A percentile compares a stretch with the other conserved stretches of the same genome.
Evolutionary conservation across 2,797 vertebrate genomes (phyloP).

Genomic region (Macroramphosus scolopax): DNA sequence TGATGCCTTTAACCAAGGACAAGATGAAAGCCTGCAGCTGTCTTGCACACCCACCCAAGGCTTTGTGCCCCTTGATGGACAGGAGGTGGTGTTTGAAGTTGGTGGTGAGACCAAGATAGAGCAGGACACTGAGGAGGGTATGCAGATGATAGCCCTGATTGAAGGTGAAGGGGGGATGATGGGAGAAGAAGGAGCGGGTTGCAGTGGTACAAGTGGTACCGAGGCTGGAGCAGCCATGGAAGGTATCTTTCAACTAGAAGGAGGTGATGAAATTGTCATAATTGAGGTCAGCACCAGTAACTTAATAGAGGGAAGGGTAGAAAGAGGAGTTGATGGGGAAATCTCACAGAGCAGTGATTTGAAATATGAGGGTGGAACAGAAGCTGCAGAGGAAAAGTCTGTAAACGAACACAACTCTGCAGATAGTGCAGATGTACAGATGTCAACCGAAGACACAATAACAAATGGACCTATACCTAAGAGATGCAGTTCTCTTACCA

Average conservation of each 20-base stretch:
- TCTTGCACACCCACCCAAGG: slow-evolving; percentile 70
- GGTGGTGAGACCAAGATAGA: slow-evolving; percentile 71
- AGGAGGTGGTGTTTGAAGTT: slow-evolving; percentile 80
- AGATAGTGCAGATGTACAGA: slow-evolving; percentile 32
- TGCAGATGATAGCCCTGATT: slow-evolving; percentile 83
- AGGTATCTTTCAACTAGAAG: slow-evolving; percentile 77
- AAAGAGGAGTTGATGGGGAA: slow-evolving; percentile 58
- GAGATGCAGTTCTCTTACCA: slow-evolving; percentile 48
- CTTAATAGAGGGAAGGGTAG: slow-evolving; percentile 68
- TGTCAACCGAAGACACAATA: slow-evolving; percentile 35
- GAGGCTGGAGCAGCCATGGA: slow-evolving; percentile 68
- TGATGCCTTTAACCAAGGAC: slow-evolving; percentile 56
- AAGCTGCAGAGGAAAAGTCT: slow-evolving; percentile 48
- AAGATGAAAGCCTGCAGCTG: slow-evolving; percentile 66
- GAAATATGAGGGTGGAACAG: slow-evolving; percentile 47
- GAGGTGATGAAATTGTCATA: slow-evolving; percentile 81
- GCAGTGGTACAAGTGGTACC: slow-evolving; percentile 33
- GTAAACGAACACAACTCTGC: slow-evolving; percentile 38
- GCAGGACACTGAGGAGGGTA: slow-evolving; percentile 62
- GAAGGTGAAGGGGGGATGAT: slow-evolving; percentile 66
- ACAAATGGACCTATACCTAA: slow-evolving; percentile 47
- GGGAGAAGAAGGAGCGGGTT: slow-evolving; percentile 52
- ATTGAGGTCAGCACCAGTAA: slow-evolving; percentile 83
- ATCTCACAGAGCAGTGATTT: slow-evolving; percentile 56
- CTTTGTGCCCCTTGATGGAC: slow-evolving; percentile 74